A percentile compares a stretch with the other conserved stretches of the same genome.
phyloP scores from a whole-genome alignment of 64 coral and sea anemone species.

The Actinia tenebrosa region DNA sequence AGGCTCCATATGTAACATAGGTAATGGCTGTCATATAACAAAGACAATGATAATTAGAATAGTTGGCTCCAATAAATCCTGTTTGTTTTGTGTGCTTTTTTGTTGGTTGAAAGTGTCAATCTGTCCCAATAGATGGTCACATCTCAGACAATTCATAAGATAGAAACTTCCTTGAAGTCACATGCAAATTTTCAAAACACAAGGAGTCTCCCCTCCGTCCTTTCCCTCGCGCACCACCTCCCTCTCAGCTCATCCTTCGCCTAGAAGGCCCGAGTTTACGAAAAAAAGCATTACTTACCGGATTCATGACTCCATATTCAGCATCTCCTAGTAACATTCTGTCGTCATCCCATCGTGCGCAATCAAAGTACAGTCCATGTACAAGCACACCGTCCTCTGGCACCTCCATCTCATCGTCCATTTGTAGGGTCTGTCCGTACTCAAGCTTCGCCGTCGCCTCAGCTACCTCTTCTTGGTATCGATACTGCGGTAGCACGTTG shows the following conservation, averaged over 20 bases:
- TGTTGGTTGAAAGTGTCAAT: too few relatives aligned
- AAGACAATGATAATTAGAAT: neutral
- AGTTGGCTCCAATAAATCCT: too few relatives aligned
- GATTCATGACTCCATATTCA: constrained; percentile 87
- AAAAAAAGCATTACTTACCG: constrained; percentile 39
- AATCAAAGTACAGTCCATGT: constrained; percentile 89
- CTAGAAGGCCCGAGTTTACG: neutral
- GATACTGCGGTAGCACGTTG: constrained; percentile 72
- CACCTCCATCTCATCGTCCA: constrained; percentile 64
- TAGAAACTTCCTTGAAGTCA: too few relatives aligned
- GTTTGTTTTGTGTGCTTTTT: too few relatives aligned
- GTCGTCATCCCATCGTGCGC: constrained; percentile 84
- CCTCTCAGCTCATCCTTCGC: too few relatives aligned
- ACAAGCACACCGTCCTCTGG: constrained; percentile 87
- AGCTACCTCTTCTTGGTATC: constrained; percentile 89
- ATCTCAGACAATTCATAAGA: too few relatives aligned
- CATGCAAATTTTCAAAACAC: too few relatives aligned
- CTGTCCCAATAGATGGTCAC: too few relatives aligned
- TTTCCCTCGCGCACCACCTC: too few relatives aligned
- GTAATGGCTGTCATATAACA: constrained; percentile 48
- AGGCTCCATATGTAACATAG: constrained; percentile 96
- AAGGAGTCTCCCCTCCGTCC: too few relatives aligned
- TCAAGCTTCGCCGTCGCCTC: constrained; percentile 70
- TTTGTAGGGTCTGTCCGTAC: constrained; percentile 52
- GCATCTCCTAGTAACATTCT: constrained; percentile 88